phyloP scores from a whole-genome alignment of 2,888 invertebrate species.

The Drosophila setosimentum region DNA sequence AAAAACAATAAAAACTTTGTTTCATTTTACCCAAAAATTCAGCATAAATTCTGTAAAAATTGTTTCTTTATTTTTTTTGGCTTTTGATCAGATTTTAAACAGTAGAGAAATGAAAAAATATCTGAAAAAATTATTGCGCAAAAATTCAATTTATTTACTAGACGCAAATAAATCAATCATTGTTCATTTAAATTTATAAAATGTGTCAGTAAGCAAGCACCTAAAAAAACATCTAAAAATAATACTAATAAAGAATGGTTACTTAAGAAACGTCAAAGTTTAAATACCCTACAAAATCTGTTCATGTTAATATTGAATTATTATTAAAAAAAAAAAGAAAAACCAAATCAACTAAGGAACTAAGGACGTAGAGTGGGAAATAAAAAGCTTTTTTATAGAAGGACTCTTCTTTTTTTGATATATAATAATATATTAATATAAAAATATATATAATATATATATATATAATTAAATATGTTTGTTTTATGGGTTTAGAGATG shows the following conservation, averaged over 20 bases:
- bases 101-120: constrained; percentile 1
- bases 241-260: not conserved
- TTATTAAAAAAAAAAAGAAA: not conserved
- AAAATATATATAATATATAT: no score
- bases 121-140: constrained; percentile 2
- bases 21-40: not conserved
- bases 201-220: constrained; percentile 3
- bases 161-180: constrained; percentile 51
- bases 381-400: not conserved
- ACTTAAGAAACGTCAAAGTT: not conserved
- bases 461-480: no score
- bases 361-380: no score
- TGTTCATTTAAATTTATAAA: constrained; percentile 28
- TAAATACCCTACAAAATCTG: not conserved
- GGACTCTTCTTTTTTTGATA: not conserved
- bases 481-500: no score
- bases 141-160: constrained; percentile 32
- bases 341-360: no score
- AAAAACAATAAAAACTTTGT: constrained; percentile 52
- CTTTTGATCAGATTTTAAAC: constrained; percentile 1
- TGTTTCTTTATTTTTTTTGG: not conserved
- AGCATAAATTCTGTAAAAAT: constrained; percentile 24
- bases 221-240: constrained; percentile 7
- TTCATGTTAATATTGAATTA: not conserved
- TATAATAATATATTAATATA: no score